phyloP scores from a whole-genome alignment of 2,113 vertebrate species.

The Peromyscus polionotus region DNA sequence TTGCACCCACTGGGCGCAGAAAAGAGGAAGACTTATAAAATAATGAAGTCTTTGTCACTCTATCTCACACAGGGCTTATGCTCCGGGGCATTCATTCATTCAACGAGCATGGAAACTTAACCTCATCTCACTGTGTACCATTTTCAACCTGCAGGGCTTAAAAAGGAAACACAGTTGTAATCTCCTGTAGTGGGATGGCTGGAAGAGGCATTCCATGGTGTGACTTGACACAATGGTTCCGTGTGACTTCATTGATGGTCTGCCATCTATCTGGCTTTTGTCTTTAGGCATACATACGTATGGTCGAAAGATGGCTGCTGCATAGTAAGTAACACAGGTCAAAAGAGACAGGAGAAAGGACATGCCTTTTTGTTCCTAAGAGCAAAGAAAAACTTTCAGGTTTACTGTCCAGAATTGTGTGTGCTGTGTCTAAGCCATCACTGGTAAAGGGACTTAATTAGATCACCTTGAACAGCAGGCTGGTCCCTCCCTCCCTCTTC shows the following conservation, averaged over 20 bases:
- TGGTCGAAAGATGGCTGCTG: neutral
- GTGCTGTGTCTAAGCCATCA: neutral
- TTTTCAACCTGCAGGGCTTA: neutral
- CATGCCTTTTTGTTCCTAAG: neutral
- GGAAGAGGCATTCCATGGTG: neutral
- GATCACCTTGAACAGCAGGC: neutral
- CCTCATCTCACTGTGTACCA: neutral
- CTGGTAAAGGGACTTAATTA: conserved; percentile 4
- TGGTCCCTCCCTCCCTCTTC: neutral
- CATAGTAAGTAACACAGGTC: neutral
- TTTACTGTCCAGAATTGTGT: neutral
- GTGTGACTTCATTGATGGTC: neutral
- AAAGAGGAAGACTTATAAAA: neutral
- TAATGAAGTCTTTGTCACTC: neutral
- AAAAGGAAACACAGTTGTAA: conserved; percentile 16
- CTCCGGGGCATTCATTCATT: neutral
- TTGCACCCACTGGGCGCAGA: neutral
- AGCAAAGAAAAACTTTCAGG: neutral
- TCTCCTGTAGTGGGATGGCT: neutral
- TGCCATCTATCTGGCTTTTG: neutral
- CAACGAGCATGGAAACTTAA: neutral
- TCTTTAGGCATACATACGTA: conserved; percentile 11
- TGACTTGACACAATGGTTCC: neutral
- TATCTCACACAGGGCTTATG: neutral
- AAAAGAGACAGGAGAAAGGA: neutral